Evolutionary conservation across 2,113 vertebrate genomes (phyloP).

Genomic region (Cricetomys ansorgei): DNA sequence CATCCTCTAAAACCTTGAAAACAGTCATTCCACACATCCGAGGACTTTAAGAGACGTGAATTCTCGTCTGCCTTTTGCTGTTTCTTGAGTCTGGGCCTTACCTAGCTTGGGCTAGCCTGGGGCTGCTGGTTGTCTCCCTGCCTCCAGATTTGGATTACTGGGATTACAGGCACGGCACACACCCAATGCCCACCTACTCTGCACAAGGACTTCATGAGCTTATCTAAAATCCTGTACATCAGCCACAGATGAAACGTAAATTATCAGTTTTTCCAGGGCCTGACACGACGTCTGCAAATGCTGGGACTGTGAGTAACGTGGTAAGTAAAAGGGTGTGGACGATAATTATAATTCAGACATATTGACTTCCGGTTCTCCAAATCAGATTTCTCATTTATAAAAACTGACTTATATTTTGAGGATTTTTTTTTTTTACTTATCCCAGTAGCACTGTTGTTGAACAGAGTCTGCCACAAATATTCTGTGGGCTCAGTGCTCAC

Average conservation of each 20-base stretch:
- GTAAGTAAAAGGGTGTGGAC: not conserved
- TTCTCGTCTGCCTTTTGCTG: not conserved
- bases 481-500: not conserved
- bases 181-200: not conserved
- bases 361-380: not conserved
- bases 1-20: not conserved
- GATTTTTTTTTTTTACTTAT: not conserved
- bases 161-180: not conserved
- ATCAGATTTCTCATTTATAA: conserved; percentile 2
- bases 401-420: not conserved
- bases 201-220: not conserved
- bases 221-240: conserved; percentile 22
- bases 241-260: not conserved
- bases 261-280: not conserved
- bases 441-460: not conserved
- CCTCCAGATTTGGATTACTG: not conserved
- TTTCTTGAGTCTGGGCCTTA: not conserved
- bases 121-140: not conserved
- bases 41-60: not conserved
- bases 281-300: not conserved
- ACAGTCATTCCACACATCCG: not conserved
- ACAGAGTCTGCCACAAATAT: conserved; percentile 29
- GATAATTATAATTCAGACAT: not conserved
- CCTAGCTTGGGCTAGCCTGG: not conserved
- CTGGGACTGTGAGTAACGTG: not conserved